phyloP scores from a whole-genome alignment of 2,888 invertebrate genomes.

The Trachelus iudaicus region DNA sequence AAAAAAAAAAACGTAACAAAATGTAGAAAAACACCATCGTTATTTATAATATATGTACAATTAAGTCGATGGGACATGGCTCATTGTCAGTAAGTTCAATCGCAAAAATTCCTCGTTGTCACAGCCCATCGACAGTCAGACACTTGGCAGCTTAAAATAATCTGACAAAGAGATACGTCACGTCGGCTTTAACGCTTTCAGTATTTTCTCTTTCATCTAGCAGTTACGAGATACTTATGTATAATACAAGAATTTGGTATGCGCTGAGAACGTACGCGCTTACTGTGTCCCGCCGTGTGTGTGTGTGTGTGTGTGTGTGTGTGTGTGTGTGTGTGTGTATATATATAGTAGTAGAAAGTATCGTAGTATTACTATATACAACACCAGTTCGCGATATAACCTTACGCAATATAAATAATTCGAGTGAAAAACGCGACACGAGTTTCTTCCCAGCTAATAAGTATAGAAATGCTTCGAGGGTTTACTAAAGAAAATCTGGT shows the following conservation, averaged over 20 bases:
- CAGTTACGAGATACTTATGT: background rate
- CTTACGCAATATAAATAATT: background rate
- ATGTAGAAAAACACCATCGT: slow-evolving; percentile 58
- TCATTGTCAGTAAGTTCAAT: slow-evolving; percentile 33
- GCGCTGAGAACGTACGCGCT: background rate
- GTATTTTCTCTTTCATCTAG: background rate
- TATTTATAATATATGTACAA: slow-evolving; percentile 41
- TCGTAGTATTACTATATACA: background rate
- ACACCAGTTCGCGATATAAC: background rate
- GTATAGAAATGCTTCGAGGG: background rate
- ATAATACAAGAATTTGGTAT: background rate
- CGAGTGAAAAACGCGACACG: background rate
- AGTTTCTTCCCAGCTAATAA: background rate
- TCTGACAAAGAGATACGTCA: background rate
- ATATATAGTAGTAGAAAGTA: background rate
- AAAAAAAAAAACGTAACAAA: slow-evolving; percentile 57
- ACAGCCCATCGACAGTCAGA: slow-evolving; percentile 2
- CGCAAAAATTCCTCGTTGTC: slow-evolving; percentile 5
- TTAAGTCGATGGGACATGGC: slow-evolving; percentile 31
- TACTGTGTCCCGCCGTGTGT: background rate
- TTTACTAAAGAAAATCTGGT: background rate
- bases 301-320: no score
- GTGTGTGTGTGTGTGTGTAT: no score
- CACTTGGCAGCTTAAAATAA: background rate
- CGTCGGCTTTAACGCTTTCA: background rate